Conservation (phyloP, 53 echinoderm and acorn worm genomes). For the Arbacia lixula region DNA sequence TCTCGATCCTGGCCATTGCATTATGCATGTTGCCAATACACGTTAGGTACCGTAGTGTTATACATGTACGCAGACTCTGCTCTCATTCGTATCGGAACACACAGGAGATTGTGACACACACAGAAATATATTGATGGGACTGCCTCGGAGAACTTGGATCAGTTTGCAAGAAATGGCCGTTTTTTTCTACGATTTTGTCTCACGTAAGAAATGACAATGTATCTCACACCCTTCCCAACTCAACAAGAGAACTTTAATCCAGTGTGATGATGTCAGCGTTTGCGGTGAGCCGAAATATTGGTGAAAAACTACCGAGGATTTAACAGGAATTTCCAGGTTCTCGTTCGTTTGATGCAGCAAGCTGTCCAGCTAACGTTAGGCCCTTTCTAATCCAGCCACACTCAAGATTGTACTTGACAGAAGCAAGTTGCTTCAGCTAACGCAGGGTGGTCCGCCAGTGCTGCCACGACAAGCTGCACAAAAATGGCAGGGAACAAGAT, state of each 20-base stretch:
- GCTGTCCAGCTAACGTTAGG: too few relatives aligned
- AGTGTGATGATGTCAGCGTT: background rate
- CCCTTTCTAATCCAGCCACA: too few relatives aligned
- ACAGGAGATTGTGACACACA: background rate
- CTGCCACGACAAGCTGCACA: background rate
- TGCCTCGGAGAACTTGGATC: background rate
- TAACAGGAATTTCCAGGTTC: constrained; percentile 15
- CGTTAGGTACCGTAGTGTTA: too few relatives aligned
- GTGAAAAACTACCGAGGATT: constrained; percentile 3
- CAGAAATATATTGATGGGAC: constrained; percentile 37
- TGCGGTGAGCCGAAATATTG: background rate
- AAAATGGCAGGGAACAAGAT: constrained; percentile 47
- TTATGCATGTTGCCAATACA: too few relatives aligned
- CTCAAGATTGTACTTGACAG: too few relatives aligned
- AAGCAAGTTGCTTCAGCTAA: too few relatives aligned
- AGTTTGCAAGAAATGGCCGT: background rate
- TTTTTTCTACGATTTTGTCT: background rate
- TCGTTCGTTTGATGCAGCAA: background rate
- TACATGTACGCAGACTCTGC: background rate
- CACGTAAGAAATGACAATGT: constrained; percentile 13
- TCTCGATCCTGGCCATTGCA: too few relatives aligned
- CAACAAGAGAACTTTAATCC: constrained; percentile 2
- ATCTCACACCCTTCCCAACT: background rate
- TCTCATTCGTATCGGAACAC: too few relatives aligned
- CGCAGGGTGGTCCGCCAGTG: too few relatives aligned